Evolutionary conservation across 1,140 invertebrate genomes (phyloP), one percentile per base, ranked within the genome.

Genomic region (Tachypleus tridentatus): DNA sequence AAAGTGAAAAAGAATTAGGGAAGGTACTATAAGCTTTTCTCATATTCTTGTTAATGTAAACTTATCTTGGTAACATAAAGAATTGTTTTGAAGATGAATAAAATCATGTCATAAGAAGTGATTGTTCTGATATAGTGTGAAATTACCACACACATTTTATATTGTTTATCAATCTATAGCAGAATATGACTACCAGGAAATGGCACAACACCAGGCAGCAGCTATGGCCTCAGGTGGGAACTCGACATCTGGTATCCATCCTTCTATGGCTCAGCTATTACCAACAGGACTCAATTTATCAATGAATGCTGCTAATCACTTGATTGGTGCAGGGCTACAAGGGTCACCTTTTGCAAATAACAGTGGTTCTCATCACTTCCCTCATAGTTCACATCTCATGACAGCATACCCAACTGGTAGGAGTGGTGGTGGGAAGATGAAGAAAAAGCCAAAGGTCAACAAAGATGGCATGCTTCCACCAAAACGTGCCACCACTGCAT

Each of bases 381-480:
- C 65, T 7, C 64, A 67, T 58, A 62, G 65, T 10, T 63, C 62
- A 9, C 49, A 29, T 29, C 29, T 29, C 29, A 29, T 29, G 29
- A 29, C 62, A 10, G 62, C 53, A 51, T 63, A 58, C 47, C 64
- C 65, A 53, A 62, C 60, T 4, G 61, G 65, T 58, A 58, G 65
- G 9, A 51, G 62, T 60, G 63, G 54, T 7, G 65, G 65, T 60
- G 66, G 66, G 47, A 69, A 71, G 58, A 68, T 70, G 56, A 68
- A 71, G 58, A 72, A 72, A 63, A 68, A 70, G 52, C 67, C 66
- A 10, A 72, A 72, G 65, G 62, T 72, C 8, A 72, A 72, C 54
- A 72, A 71, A 62, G 71, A 71, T 59, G 71, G 71, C 50, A 64
- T 73, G 57, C 72, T 71, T 49, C 69, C 70, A 51, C 72, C 72